Percentiles rank a stretch among this genome's conserved stretches.
phyloP scores from a whole-genome alignment of 2,113 vertebrate genomes.

The Bos taurus region ARS-UCD2.0 NC_037330.1:13955001-13955500 shows the following conservation, averaged over 20 bases:
- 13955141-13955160: background rate
- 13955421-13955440: background rate
- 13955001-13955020: background rate
- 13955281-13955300: background rate
- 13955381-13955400: background rate
- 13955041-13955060: background rate
- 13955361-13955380: background rate
- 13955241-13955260: background rate
- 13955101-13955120: background rate
- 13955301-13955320: background rate
- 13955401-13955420: background rate
- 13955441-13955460: background rate
- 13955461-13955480: background rate
- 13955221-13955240: background rate
- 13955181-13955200: background rate
- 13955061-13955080: background rate
- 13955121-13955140: background rate
- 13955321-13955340: background rate
- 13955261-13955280: background rate
- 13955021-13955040: background rate
- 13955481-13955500: background rate
- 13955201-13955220: background rate
- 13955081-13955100: background rate
- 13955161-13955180: background rate
- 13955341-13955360: background rate